Evolutionary conservation across 2,888 invertebrate genomes (phyloP).

Genomic region (Scrobipalpa atriplicella): DNA sequence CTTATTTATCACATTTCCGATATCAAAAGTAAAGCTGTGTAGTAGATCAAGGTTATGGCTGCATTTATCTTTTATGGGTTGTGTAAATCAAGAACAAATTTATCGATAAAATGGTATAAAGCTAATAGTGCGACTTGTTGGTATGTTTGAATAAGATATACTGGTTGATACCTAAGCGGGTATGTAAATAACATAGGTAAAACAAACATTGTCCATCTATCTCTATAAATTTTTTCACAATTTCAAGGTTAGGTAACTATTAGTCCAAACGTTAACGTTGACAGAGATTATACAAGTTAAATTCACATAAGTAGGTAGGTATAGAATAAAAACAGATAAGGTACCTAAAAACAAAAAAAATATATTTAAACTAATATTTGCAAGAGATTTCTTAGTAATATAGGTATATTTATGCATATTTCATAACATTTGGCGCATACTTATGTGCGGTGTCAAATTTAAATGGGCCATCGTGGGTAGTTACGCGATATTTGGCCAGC

Average conservation of each 20-base stretch:
- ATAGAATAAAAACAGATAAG: no score
- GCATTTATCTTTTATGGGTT: constrained; percentile 76
- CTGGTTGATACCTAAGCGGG: constrained; percentile 68
- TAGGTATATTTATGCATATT: no score
- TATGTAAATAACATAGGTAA: constrained; percentile 70
- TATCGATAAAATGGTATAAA: constrained; percentile 79
- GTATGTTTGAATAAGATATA: constrained; percentile 75
- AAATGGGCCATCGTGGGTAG: constrained; percentile 42
- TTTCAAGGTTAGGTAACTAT: constrained; percentile 37
- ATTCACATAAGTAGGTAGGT: no score
- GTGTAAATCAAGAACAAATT: constrained; percentile 79
- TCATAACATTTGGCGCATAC: no score
- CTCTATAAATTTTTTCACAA: constrained; percentile 74
- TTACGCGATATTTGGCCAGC: constrained; percentile 48
- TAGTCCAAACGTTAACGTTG: no score
- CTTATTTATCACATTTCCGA: constrained; percentile 68
- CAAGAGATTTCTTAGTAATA: no score
- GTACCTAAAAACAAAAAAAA: no score
- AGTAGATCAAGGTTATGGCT: constrained; percentile 78
- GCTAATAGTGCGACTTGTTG: constrained; percentile 81
- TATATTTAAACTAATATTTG: no score
- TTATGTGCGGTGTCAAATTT: constrained; percentile 30
- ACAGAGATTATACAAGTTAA: no score
- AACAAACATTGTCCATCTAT: constrained; percentile 67
- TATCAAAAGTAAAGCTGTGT: constrained; percentile 55